Percentiles rank a stretch among this genome's conserved stretches.
Evolutionary conservation across 2,113 vertebrate species (phyloP).

Genomic region (Boleophthalmus pectinirostris): DNA sequence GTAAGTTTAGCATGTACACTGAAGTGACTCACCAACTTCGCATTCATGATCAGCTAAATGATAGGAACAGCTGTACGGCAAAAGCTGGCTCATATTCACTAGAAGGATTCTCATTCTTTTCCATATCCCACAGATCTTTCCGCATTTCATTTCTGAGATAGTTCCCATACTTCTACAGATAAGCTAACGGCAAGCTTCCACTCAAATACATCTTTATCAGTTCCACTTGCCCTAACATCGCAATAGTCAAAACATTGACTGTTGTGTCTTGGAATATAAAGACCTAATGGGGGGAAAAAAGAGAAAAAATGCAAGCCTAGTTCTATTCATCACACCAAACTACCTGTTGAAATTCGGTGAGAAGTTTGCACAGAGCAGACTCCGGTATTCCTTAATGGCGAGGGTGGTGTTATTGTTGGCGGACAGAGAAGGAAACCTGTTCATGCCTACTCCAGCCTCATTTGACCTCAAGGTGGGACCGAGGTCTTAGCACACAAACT

Average conservation of each 20-base stretch:
- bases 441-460: slow-evolving; percentile 8
- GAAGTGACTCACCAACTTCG: background rate
- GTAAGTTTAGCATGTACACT: background rate
- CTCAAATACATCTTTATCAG: background rate
- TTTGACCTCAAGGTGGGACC: slow-evolving; percentile 23
- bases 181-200: background rate
- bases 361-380: slow-evolving; percentile 17
- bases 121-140: background rate
- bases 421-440: background rate
- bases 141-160: background rate
- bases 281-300: background rate
- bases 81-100: background rate
- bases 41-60: background rate
- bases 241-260: background rate
- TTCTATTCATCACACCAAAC: slow-evolving; percentile 24
- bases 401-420: slow-evolving; percentile 26
- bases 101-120: background rate
- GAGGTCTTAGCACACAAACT: slow-evolving; percentile 8
- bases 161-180: slow-evolving; percentile 2
- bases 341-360: slow-evolving; percentile 15
- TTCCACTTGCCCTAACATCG: background rate
- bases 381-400: slow-evolving; percentile 9
- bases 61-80: background rate
- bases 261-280: slow-evolving; percentile 1
- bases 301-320: background rate